Evolutionary conservation across 2,797 vertebrate species (phyloP).

Genomic region (Pangasius macronema): DNA sequence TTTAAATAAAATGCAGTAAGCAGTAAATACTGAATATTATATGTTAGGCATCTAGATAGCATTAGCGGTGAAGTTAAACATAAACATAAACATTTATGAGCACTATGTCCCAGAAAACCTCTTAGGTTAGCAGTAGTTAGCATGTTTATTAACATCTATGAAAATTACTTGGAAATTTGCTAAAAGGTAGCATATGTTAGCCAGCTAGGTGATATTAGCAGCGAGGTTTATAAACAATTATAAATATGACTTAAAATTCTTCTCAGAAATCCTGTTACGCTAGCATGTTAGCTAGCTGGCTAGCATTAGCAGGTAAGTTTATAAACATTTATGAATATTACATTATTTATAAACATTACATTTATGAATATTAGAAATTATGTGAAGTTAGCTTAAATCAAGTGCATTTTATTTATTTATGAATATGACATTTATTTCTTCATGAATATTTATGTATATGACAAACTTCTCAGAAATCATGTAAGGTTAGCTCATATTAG

Average conservation of each 20-base stretch:
- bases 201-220: neutral
- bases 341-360: neutral
- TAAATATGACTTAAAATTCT: neutral
- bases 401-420: neutral
- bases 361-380: neutral
- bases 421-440: neutral
- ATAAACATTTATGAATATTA: neutral
- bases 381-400: neutral
- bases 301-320: neutral
- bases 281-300: neutral
- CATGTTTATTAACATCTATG: neutral
- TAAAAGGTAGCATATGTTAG: neutral
- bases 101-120: neutral
- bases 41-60: neutral
- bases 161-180: neutral
- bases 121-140: neutral
- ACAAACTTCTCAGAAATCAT: neutral
- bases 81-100: neutral
- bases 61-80: neutral
- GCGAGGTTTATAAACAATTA: neutral
- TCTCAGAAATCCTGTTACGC: neutral
- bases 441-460: neutral
- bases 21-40: neutral
- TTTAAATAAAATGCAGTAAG: no score
- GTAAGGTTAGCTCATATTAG: neutral